Evolutionary conservation across 2,888 invertebrate species (phyloP).

Genomic region (Siphlonurus alternatus): DNA sequence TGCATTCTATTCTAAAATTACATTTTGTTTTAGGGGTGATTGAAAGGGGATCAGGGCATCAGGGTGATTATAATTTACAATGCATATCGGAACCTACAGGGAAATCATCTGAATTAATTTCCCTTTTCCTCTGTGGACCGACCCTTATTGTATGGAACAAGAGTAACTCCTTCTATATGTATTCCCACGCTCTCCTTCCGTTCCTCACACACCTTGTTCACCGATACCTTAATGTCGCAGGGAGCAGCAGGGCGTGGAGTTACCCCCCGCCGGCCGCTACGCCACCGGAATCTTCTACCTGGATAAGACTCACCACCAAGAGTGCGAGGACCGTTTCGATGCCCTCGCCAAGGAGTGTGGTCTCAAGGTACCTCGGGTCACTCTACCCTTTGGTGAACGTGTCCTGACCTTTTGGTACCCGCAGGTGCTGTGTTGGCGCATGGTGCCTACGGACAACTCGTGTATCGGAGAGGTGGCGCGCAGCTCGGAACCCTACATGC

Average conservation of each 20-base stretch:
- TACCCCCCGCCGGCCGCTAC: constrained; percentile 79
- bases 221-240: constrained; percentile 44
- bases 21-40: too few relatives aligned
- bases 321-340: constrained; percentile 65
- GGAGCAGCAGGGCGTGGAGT: constrained; percentile 57
- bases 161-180: too few relatives aligned
- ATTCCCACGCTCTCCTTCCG: too few relatives aligned
- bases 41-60: too few relatives aligned
- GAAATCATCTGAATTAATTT: too few relatives aligned
- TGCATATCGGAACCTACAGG: too few relatives aligned
- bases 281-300: constrained; percentile 94
- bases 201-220: too few relatives aligned
- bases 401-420: constrained; percentile 8
- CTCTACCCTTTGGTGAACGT: constrained; percentile 10
- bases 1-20: too few relatives aligned
- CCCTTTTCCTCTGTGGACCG: too few relatives aligned
- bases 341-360: constrained; percentile 63
- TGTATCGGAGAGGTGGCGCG: constrained; percentile 83
- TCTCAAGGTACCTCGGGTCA: constrained; percentile 46
- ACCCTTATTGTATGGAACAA: too few relatives aligned
- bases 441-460: constrained; percentile 72
- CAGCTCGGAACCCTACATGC: constrained; percentile 88
- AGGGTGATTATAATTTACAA: too few relatives aligned
- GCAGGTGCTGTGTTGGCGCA: constrained; percentile 81
- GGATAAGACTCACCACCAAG: constrained; percentile 63